These are phyloP conservation scores for Gambelia wislizenii DNA, from an alignment of 2,797 vertebrate genomes.

Conservation along the genomic window DNA sequence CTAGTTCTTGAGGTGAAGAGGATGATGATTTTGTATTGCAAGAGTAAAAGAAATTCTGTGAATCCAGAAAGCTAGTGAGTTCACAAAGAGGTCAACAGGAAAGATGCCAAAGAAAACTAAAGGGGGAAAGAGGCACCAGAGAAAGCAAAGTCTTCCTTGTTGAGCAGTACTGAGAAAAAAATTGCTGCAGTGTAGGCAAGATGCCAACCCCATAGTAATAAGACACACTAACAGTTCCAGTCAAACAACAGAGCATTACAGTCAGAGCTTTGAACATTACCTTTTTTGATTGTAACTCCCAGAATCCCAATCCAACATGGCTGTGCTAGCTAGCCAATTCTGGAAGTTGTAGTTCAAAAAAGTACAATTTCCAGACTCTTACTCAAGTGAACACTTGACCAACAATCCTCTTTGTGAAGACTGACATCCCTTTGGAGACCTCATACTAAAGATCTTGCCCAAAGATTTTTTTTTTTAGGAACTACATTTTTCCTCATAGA, in stretches of 20 bases:
- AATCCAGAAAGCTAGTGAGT: not conserved
- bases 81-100: not conserved
- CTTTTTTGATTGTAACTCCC: too few species aligned
- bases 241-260: not conserved
- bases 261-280: too few species aligned
- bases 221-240: conserved; percentile 1
- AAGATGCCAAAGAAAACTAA: not conserved
- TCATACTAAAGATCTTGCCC: too few species aligned
- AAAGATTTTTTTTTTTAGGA: too few species aligned
- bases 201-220: conserved; percentile 13
- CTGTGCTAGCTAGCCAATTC: too few species aligned
- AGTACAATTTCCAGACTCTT: too few species aligned
- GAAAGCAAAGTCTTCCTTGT: not conserved
- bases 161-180: not conserved
- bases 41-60: not conserved
- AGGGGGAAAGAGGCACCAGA: too few species aligned
- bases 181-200: conserved; percentile 34
- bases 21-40: not conserved
- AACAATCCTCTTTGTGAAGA: not conserved
- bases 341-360: too few species aligned
- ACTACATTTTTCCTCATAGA: too few species aligned
- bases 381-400: not conserved
- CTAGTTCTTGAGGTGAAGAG: not conserved
- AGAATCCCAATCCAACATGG: too few species aligned
- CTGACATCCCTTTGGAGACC: not conserved